phyloP scores from a whole-genome alignment of 1,140 invertebrate species.

The Cydia splendana region DNA sequence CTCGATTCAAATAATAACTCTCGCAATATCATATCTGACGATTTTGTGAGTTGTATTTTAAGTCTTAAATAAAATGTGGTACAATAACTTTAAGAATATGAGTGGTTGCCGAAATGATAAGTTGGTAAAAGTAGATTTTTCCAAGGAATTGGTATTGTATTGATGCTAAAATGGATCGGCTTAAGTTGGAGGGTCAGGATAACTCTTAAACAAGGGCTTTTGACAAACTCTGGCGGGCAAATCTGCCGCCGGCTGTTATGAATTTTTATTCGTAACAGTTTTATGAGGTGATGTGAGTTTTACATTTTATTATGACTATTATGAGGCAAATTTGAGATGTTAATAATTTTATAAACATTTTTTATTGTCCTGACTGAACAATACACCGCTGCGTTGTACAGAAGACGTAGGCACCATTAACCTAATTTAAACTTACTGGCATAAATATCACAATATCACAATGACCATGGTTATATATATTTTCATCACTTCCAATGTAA shows the following conservation, averaged over 20 bases:
- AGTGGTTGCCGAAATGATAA: not conserved
- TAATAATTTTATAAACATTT: not conserved
- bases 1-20: not conserved
- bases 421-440: too few relatives aligned
- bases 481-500: not conserved
- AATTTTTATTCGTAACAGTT: conserved; percentile 17
- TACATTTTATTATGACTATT: conserved; percentile 7
- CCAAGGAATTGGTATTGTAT: not conserved
- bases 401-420: too few relatives aligned
- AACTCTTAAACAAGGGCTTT: conserved; percentile 56
- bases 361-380: not conserved
- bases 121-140: not conserved
- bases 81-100: not conserved
- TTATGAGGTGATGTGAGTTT: conserved; percentile 26
- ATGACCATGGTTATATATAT: not conserved
- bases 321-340: not conserved
- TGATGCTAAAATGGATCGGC: conserved; percentile 38
- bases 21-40: not conserved
- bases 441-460: too few relatives aligned
- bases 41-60: not conserved
- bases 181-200: conserved; percentile 49
- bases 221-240: conserved; percentile 54
- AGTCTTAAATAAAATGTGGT: not conserved
- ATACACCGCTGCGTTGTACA: not conserved
- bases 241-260: conserved; percentile 29